These are phyloP conservation scores for Chironomus tepperi DNA, from an alignment of 1,140 invertebrate species.

Conservation along the genomic window DNA sequence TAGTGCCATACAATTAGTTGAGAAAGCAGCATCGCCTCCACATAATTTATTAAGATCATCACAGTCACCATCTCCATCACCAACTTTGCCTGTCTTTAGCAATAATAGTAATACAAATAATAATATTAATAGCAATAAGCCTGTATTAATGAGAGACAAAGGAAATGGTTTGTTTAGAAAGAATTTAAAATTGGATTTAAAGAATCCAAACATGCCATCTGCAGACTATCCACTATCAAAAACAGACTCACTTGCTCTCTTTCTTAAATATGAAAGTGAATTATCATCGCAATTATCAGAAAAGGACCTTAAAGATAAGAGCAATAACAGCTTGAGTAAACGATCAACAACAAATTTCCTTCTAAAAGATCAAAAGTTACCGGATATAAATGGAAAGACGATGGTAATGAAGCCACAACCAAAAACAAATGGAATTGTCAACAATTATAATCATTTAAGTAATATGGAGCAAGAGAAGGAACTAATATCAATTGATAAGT, in stretches of 20 bases:
- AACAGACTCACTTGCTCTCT: constrained; percentile 38
- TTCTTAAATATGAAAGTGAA: constrained; percentile 39
- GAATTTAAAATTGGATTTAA: constrained; percentile 27
- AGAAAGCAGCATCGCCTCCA: background rate
- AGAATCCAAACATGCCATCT: background rate
- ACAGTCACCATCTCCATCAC: background rate
- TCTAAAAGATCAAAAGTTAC: constrained; percentile 7
- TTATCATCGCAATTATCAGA: constrained; percentile 31
- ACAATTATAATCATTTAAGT: background rate
- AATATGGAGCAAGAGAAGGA: background rate
- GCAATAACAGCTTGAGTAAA: constrained; percentile 36
- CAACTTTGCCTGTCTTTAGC: background rate
- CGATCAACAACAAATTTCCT: constrained; percentile 31
- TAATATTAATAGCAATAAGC: background rate
- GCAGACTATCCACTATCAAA: constrained; percentile 32
- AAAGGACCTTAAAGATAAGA: constrained; percentile 39
- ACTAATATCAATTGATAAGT: background rate
- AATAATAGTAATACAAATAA: background rate
- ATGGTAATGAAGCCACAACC: background rate
- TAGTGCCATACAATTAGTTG: constrained; percentile 7
- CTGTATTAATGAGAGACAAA: background rate
- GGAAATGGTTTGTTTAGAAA: constrained; percentile 25
- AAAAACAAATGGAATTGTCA: background rate
- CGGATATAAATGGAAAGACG: background rate
- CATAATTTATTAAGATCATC: background rate